Evolutionary conservation across 2,113 vertebrate species (phyloP).

Genomic region (Brachyhypopomus gauderio): DNA sequence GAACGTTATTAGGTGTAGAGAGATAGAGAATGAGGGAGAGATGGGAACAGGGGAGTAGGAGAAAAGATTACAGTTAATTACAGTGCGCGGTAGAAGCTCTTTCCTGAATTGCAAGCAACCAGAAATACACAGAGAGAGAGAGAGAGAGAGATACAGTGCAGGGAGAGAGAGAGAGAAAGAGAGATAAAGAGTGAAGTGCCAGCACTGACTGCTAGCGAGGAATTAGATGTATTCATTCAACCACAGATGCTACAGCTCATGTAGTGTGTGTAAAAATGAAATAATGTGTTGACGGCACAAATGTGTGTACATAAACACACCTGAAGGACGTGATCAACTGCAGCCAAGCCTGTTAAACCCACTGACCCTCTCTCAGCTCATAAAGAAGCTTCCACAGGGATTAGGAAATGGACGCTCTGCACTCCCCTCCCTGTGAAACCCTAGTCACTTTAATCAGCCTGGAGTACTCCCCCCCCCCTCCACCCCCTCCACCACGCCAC

Average conservation of each 20-base stretch:
- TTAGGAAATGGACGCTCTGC: neutral
- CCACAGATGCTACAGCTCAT: too few species aligned
- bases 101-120: neutral
- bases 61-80: constrained; percentile 30
- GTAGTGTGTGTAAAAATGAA: too few species aligned
- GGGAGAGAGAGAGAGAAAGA: neutral
- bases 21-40: constrained; percentile 30
- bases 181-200: neutral
- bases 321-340: neutral
- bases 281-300: too few species aligned
- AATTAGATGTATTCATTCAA: too few species aligned
- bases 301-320: neutral
- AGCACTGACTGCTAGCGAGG: neutral
- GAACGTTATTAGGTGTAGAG: constrained; percentile 15
- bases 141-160: neutral
- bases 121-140: constrained; percentile 7
- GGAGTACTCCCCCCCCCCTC: neutral
- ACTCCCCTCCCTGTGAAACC: neutral
- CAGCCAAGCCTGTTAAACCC: neutral
- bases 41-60: constrained; percentile 20
- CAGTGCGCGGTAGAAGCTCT: neutral
- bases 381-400: neutral
- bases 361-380: constrained; percentile 1
- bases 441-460: neutral
- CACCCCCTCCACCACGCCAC: neutral